Base-by-base conservation (phyloP, 2,888 invertebrate genomes). In the Xylota segnis region DNA sequence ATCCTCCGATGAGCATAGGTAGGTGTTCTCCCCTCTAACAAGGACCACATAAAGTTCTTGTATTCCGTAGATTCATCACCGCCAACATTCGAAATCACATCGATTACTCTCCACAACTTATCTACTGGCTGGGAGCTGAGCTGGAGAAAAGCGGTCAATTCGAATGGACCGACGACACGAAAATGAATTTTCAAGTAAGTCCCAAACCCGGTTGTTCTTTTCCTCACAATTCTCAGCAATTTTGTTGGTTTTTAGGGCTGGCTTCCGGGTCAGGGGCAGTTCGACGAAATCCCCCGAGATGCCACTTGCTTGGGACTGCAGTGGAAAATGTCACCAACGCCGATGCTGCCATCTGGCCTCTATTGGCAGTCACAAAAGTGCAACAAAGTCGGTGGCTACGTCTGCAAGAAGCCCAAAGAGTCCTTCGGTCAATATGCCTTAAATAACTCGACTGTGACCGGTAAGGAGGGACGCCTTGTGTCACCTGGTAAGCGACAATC, bases 61-160 rank as follows among this genome's bases (percentile, higher is more conserved):
- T 9, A 16, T 59, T 77, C 23, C 23, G 45, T 79, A 91, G 91
- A 70, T 96, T 96, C 90, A 93, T 96, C 18, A 94, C 95, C 5
- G 93, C 95, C 12, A 95, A 94, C 84, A 95, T 96, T 79, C 93
- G 96, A 50, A 94, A 95, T 90, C 94, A 95, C 89, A 93, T 94
- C 61, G 96, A 96, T 88, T 96, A 96, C 92, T 94, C 95, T 90
- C 95, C 95, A 81, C 95, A 95, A 84, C 93, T 95, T 2, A 93
- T 95, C 75, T 96, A 96, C 93, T 96, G 96, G 96, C 93, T 96
- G 18, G 96, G 96, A 0, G 95, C 94, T 2, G 93, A 92, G 88
- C 90, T 94, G 37, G 92, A 92, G 72, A 90, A 91, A 76, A 89
- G 90, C 29, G 91, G 92, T 59, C 92, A 92, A 68, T 94, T 94